phyloP scores from a whole-genome alignment of 1,140 invertebrate species.

The Drosophila subpulchrella region DNA sequence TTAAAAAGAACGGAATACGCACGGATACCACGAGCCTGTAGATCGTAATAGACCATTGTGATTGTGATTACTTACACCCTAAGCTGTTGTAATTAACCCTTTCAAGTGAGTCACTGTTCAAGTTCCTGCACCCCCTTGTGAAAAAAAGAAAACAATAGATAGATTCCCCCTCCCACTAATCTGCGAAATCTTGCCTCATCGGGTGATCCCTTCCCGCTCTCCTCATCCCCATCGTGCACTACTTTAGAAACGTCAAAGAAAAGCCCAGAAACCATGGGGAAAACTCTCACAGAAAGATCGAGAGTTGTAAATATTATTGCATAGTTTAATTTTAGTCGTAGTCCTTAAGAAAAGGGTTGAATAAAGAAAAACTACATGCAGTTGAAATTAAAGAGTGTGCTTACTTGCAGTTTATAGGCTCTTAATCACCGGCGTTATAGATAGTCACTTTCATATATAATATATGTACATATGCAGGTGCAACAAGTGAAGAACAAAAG shows the following conservation, averaged over 20 bases:
- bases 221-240: neutral
- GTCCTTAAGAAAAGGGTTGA: constrained; percentile 53
- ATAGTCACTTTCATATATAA: neutral
- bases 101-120: constrained; percentile 17
- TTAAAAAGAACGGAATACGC: constrained; percentile 39
- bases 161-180: neutral
- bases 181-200: constrained; percentile 2
- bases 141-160: neutral
- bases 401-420: neutral
- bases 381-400: neutral
- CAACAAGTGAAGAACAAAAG: no score
- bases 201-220: neutral
- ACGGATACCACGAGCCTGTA: constrained; percentile 38
- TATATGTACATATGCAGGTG: no score
- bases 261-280: neutral
- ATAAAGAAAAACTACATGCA: constrained; percentile 52
- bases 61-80: constrained; percentile 33
- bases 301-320: constrained; percentile 55
- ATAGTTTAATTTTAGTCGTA: constrained; percentile 55
- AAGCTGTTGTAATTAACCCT: constrained; percentile 36
- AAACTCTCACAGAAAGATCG: constrained; percentile 16
- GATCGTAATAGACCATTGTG: constrained; percentile 31
- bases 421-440: neutral
- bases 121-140: constrained; percentile 1
- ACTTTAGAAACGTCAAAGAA: neutral